Evolutionary conservation across 1,140 invertebrate genomes (phyloP).

Genomic region (Lordiphosa clarofinis): DNA sequence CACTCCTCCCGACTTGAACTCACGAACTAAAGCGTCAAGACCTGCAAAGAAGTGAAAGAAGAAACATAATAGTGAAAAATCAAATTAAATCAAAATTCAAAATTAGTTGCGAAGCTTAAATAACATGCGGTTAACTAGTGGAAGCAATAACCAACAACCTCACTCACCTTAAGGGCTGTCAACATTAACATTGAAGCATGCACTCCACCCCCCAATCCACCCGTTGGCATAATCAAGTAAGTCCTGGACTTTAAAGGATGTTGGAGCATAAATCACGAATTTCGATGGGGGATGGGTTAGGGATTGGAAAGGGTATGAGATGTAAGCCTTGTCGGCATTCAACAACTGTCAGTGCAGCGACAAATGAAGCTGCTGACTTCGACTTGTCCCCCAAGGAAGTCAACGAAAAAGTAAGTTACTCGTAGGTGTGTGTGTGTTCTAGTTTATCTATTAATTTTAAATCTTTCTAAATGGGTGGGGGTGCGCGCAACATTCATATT

Average conservation of each 20-base stretch:
- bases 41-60: conserved; percentile 42
- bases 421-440: conserved; percentile 3
- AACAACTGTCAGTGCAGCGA: conserved; percentile 56
- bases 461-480: too few relatives aligned
- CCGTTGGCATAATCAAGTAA: conserved; percentile 22
- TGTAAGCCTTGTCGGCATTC: conserved; percentile 40
- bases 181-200: conserved; percentile 5
- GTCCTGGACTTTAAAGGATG: conserved; percentile 44
- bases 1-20: conserved; percentile 77
- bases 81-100: background rate
- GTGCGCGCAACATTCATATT: too few relatives aligned
- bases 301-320: background rate
- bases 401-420: conserved; percentile 45
- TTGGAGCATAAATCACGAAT: conserved; percentile 49
- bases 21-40: conserved; percentile 79
- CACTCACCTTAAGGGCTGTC: conserved; percentile 41
- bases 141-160: conserved; percentile 5
- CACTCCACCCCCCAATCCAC: background rate
- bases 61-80: background rate
- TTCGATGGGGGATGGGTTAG: conserved; percentile 12
- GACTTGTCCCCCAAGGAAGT: conserved; percentile 39
- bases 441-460: too few relatives aligned
- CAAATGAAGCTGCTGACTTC: conserved; percentile 65
- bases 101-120: conserved; percentile 27
- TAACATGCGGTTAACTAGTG: conserved; percentile 58